Base-by-base conservation (phyloP, 2,888 invertebrate genomes). In the Apamea sordens region DNA sequence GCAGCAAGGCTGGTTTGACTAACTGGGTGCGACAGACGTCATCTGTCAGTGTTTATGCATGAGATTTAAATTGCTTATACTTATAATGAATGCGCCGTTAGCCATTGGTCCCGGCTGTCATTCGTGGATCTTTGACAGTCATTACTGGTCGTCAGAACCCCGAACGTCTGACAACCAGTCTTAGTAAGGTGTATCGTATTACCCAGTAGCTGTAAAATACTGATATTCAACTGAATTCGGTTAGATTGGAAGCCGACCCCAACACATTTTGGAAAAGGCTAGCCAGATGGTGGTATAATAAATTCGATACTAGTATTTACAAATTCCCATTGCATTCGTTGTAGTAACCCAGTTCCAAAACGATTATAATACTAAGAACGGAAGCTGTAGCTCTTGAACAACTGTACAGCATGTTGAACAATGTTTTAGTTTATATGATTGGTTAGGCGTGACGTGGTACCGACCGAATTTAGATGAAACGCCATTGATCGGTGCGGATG, bases 401-500 rank as follows among this genome's bases (percentile, higher is more conserved):
- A 75, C 32, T 61, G 53, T 44, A 75, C 56, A 69, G 63, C 63
- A 59, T 76, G 76, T 81, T 69, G 56, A 70, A 87, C 85, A 82
- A 76, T 89, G 78, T 89, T 82, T 75, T 81, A 81, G 77, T 86
- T 76, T 75, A 79, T 79, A 70, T 79, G 77, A 77, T 74, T 72
- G 68, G 50, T 80, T 50, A 44, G 59, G 11, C 53, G 63, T 84
- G 78, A 86, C 85, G 87, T 59, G 77, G 11, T 79, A 41, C 74
- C 63, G 79, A 72, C 77, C 74, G 64, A 73, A 84, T 84, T 87
- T 87, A 89, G 89, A 84, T 67, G 70, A 44, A 44, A 76, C 75
- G 82, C 77, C 81, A 77, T 84, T 84, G 85, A 87, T 89, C 80
- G 71, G 65, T n/a, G 18, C 80, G 81, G 74, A 85, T 64, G 69